Conservation (phyloP, 2,888 invertebrate species). For the Philopedon plagiatum region DNA sequence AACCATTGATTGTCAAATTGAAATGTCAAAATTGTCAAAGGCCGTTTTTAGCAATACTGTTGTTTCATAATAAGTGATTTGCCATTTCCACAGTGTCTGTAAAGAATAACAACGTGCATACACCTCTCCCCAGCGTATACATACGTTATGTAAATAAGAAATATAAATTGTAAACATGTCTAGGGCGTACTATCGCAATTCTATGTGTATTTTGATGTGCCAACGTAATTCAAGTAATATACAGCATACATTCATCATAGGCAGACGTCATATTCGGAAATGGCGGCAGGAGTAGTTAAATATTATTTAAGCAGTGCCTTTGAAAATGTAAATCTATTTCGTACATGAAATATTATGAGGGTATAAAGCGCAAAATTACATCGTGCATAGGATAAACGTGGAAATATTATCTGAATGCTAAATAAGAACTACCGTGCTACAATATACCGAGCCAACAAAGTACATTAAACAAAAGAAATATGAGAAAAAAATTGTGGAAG, state of each 20-base stretch:
- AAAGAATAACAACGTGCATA: neutral
- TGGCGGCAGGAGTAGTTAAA: slow-evolving; percentile 4
- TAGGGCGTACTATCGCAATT: slow-evolving; percentile 15
- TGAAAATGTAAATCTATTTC: slow-evolving; percentile 8
- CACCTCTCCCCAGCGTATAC: neutral
- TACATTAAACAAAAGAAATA: too few species aligned
- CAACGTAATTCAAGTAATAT: slow-evolving; percentile 26
- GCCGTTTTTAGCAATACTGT: too few species aligned
- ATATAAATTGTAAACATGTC: slow-evolving; percentile 40
- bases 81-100: neutral
- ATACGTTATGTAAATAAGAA: slow-evolving; percentile 32
- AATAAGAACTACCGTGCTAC: neutral
- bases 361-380: neutral
- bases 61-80: neutral
- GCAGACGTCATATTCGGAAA: slow-evolving; percentile 10
- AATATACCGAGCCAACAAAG: too few species aligned
- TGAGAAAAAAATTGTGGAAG: too few species aligned
- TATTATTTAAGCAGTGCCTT: slow-evolving; percentile 11
- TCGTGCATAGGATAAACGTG: neutral
- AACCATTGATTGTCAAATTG: too few species aligned
- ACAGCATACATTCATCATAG: slow-evolving; percentile 13
- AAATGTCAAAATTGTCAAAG: too few species aligned
- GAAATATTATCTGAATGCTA: neutral
- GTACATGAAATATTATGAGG: neutral
- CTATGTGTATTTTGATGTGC: slow-evolving; percentile 37